Evolutionary conservation across 2,797 vertebrate species (phyloP).

Genomic region (Pipistrellus pygmaeus): DNA sequence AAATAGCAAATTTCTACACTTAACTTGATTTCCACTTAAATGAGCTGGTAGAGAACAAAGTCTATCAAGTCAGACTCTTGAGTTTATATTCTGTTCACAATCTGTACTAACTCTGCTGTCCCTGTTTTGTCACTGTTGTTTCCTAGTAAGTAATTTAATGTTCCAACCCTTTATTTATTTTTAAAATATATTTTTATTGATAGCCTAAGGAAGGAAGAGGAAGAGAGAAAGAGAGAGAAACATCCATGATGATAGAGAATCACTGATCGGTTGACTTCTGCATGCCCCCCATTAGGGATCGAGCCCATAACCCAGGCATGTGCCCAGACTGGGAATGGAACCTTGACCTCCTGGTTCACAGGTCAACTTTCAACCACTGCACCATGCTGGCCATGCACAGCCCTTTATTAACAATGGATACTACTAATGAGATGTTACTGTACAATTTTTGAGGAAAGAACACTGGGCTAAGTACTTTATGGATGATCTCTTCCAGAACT

Average conservation of each 20-base stretch:
- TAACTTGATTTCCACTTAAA: slow-evolving; percentile 55
- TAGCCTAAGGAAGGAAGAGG: too few relatives aligned
- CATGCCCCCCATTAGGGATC: too few relatives aligned
- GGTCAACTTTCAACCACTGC: too few relatives aligned
- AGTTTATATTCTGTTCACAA: not conserved
- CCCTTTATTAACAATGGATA: not conserved
- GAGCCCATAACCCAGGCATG: too few relatives aligned
- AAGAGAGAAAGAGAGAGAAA: too few relatives aligned
- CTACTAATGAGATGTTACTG: not conserved
- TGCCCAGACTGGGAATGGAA: too few relatives aligned
- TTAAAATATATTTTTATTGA: too few relatives aligned
- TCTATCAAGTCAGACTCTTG: not conserved
- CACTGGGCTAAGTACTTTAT: not conserved
- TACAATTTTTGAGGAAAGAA: not conserved
- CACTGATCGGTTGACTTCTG: too few relatives aligned
- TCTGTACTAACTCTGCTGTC: not conserved
- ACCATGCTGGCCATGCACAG: not conserved
- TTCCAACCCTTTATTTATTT: not conserved
- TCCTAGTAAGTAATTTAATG: not conserved
- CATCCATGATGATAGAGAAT: too few relatives aligned
- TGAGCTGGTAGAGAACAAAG: not conserved
- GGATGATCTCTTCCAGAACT: not conserved
- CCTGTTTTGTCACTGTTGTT: not conserved
- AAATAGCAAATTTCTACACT: not conserved
- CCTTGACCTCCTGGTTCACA: too few relatives aligned